phyloP scores from a whole-genome alignment of 2,797 vertebrate genomes.

The Sarcophilus harrisii region DNA sequence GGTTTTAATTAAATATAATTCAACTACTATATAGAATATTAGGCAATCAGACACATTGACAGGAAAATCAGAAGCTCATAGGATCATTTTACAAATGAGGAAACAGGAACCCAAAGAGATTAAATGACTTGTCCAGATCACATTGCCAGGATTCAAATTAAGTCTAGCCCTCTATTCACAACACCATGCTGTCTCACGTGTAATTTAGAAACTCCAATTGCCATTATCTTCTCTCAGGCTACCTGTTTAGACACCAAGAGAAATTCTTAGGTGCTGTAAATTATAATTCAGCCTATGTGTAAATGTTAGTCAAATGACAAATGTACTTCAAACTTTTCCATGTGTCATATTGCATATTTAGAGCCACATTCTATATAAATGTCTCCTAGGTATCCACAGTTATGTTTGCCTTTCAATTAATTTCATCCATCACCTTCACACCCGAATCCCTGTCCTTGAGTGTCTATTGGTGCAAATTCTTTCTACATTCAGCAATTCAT shows the following conservation, averaged over 20 bases:
- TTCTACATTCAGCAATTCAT: background rate
- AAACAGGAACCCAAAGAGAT: background rate
- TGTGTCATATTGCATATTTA: background rate
- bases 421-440: conserved; percentile 7
- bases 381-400: background rate
- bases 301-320: background rate
- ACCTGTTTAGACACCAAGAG: conserved; percentile 5
- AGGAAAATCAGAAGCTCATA: background rate
- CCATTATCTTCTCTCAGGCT: background rate
- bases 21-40: background rate
- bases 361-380: background rate
- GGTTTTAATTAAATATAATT: background rate
- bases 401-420: background rate
- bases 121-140: background rate
- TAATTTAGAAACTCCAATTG: background rate
- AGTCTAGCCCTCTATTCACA: background rate
- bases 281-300: background rate
- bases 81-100: background rate
- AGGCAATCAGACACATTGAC: background rate
- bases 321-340: conserved; percentile 4
- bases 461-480: background rate
- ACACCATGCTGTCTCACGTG: background rate
- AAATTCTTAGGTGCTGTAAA: background rate
- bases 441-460: background rate
- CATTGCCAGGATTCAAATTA: background rate